A percentile compares a stretch with the other conserved stretches of the same genome.
These are phyloP conservation scores for Lithobates sylvaticus DNA, from an alignment of 2,797 vertebrate species.

Conservation along the genomic window DNA sequence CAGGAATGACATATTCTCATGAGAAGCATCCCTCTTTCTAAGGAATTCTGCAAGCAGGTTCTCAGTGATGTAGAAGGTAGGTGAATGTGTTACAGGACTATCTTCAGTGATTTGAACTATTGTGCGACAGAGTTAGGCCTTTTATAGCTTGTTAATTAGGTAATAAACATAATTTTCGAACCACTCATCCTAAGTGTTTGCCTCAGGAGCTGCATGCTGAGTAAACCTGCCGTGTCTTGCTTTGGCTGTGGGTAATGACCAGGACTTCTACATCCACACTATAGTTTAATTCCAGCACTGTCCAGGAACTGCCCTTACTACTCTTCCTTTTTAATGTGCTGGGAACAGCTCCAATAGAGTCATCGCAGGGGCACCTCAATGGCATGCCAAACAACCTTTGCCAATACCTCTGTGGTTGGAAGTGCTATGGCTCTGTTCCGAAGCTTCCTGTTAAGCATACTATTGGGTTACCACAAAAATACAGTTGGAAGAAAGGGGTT, in stretches of 20 bases:
- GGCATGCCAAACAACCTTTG: not conserved
- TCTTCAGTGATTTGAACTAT: not conserved
- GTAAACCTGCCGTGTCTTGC: not conserved
- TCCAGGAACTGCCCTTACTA: not conserved
- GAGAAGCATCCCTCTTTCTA: not conserved
- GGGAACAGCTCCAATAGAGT: not conserved
- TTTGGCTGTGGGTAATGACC: too few relatives aligned
- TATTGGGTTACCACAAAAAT: not conserved
- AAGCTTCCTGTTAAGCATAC: not conserved
- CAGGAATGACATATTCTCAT: constrained; percentile 1
- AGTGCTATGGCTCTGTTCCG: not conserved
- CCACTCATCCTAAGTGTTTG: not conserved
- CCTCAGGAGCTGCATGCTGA: not conserved
- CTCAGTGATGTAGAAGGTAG: constrained; percentile 38
- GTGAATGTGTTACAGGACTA: not conserved
- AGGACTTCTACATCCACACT: too few relatives aligned
- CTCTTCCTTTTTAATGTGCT: not conserved
- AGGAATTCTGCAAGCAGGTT: not conserved
- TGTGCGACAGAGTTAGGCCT: too few relatives aligned
- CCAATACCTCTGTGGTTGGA: not conserved
- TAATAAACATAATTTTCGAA: not conserved
- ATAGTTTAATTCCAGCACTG: too few relatives aligned
- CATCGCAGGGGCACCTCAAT: not conserved
- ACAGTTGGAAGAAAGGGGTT: too few relatives aligned
- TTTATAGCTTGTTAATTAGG: not conserved